Evolutionary conservation across 2,888 invertebrate species (phyloP).

Genomic region (Lasioglossum figueresi): DNA sequence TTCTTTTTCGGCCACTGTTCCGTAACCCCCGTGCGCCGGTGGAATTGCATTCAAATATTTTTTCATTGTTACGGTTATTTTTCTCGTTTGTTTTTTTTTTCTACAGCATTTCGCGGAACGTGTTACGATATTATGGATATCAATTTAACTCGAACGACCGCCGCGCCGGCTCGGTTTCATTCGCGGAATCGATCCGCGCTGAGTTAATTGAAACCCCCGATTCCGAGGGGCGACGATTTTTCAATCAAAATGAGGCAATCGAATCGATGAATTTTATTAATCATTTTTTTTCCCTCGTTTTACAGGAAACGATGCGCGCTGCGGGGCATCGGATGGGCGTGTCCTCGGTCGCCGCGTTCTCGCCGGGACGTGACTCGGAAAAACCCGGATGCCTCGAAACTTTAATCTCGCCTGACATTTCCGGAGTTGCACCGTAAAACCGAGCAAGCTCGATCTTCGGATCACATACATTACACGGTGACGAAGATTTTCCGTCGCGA

Average conservation of each 20-base stretch:
- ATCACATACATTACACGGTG: background rate
- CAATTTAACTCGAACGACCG: background rate
- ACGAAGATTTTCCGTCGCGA: background rate
- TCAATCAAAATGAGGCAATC: conserved; percentile 16
- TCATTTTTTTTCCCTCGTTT: background rate
- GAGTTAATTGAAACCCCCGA: conserved; percentile 33
- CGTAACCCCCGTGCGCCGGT: background rate
- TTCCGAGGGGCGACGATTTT: background rate
- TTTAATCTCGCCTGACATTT: conserved; percentile 30
- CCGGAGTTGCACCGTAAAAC: conserved; percentile 8
- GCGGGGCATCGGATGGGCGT: background rate
- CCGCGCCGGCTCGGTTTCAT: background rate
- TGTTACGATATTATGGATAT: conserved; percentile 6
- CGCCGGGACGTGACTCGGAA: background rate
- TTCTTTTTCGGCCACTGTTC: too few relatives aligned
- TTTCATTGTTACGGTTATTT: background rate
- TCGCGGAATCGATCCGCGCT: conserved; percentile 17
- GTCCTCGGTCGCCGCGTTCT: background rate
- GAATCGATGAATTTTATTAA: conserved; percentile 9
- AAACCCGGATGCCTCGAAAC: background rate
- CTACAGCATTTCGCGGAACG: background rate
- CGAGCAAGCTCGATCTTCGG: conserved; percentile 21
- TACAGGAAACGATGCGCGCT: background rate
- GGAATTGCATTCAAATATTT: background rate
- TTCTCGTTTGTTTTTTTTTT: background rate